Evolutionary conservation across 1,140 invertebrate genomes (phyloP).

Genomic region (Ruditapes philippinarum): DNA sequence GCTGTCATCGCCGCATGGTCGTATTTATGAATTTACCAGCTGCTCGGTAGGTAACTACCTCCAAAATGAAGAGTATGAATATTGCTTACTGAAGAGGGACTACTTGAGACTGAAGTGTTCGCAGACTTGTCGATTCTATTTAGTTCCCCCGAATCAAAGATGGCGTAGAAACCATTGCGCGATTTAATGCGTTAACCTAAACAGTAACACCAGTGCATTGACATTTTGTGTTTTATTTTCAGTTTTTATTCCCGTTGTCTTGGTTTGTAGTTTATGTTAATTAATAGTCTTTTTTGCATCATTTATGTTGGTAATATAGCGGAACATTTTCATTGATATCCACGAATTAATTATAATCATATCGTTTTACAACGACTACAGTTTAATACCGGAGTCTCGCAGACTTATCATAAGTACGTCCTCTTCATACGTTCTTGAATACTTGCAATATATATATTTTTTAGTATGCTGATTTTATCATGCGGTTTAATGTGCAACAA

Average conservation of each 20-base stretch:
- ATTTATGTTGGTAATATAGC: slow-evolving; percentile 33
- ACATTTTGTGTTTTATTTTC: slow-evolving; percentile 24
- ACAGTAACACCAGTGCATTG: slow-evolving; percentile 15
- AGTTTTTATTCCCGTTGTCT: neutral
- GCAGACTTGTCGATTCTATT: slow-evolving; percentile 19
- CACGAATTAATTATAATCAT: slow-evolving; percentile 21
- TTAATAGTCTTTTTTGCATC: slow-evolving; percentile 5
- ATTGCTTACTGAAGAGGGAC: slow-evolving; percentile 14
- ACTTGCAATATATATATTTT: neutral
- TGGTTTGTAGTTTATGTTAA: slow-evolving; percentile 5
- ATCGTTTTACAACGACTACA: neutral
- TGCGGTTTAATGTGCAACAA: neutral
- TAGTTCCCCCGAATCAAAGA: slow-evolving; percentile 33
- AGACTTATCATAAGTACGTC: neutral
- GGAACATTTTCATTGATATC: slow-evolving; percentile 2
- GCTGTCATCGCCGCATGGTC: neutral
- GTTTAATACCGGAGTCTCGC: neutral
- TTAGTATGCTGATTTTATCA: neutral
- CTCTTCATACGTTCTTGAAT: neutral
- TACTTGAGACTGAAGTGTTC: slow-evolving; percentile 32
- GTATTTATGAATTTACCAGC: slow-evolving; percentile 48
- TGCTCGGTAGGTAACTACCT: slow-evolving; percentile 37
- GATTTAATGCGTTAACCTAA: neutral
- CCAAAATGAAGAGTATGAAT: slow-evolving; percentile 12
- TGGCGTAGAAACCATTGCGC: slow-evolving; percentile 29